Conservation (phyloP, 2,113 vertebrate species). For the Eleginops maclovinus region DNA sequence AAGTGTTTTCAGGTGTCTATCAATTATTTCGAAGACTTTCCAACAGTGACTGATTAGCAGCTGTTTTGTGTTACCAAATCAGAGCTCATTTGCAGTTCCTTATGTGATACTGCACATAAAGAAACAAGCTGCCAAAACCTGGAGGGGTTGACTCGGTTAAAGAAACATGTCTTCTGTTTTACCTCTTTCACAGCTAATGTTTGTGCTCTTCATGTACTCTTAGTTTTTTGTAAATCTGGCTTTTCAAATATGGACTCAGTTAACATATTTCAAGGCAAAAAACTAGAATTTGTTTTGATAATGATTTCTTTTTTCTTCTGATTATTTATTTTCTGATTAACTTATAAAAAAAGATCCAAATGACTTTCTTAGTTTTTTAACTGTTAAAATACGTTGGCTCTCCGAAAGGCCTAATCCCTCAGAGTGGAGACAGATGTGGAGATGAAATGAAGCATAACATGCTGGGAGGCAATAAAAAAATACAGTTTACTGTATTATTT, state of each 20-base stretch:
- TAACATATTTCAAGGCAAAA: neutral
- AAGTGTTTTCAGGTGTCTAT: slow-evolving; percentile 36
- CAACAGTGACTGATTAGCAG: slow-evolving; percentile 51
- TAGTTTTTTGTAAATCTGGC: neutral
- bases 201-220: neutral
- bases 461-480: slow-evolving; percentile 57
- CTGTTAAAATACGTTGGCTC: neutral
- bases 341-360: too few relatives aligned
- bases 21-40: slow-evolving; percentile 32
- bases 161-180: slow-evolving; percentile 26
- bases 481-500: slow-evolving; percentile 59
- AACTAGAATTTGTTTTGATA: neutral
- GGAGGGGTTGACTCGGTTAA: slow-evolving; percentile 40
- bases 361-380: too few relatives aligned
- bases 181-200: neutral
- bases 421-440: slow-evolving; percentile 73
- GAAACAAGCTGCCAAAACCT: slow-evolving; percentile 19
- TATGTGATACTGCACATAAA: slow-evolving; percentile 52
- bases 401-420: slow-evolving; percentile 17
- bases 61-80: slow-evolving; percentile 39
- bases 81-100: slow-evolving; percentile 34
- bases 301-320: neutral
- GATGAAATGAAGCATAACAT: slow-evolving; percentile 65
- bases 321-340: neutral
- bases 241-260: neutral